These are phyloP conservation scores for Zingel zingel DNA, from an alignment of 2,113 vertebrate species.

Conservation along the genomic window DNA sequence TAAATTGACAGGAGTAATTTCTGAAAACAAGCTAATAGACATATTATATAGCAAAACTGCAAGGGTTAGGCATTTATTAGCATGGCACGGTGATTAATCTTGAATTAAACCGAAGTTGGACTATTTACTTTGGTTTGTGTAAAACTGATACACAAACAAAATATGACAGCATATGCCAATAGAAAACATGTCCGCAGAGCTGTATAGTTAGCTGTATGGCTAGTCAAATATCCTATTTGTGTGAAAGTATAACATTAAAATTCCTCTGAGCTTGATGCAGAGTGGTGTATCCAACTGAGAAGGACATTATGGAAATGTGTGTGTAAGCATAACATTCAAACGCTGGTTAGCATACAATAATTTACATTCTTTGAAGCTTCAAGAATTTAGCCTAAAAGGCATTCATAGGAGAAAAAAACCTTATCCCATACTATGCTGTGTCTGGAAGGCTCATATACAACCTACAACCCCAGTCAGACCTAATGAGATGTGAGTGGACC, in stretches of 20 bases:
- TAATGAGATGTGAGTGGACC: not conserved
- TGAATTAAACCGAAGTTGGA: not conserved
- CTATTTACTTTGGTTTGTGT: not conserved
- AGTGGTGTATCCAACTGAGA: slow-evolving; percentile 1
- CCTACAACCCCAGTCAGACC: not conserved
- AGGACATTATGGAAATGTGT: slow-evolving; percentile 41
- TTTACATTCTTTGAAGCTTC: slow-evolving; percentile 36
- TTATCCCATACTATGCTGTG: not conserved
- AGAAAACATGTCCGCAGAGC: not conserved
- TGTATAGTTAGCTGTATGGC: not conserved
- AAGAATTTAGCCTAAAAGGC: slow-evolving; percentile 2
- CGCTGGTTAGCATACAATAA: slow-evolving; percentile 13
- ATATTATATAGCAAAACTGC: not conserved
- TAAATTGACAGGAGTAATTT: not conserved
- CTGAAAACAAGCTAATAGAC: not conserved
- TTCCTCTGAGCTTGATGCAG: not conserved
- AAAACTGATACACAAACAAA: not conserved
- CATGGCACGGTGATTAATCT: not conserved
- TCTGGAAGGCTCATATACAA: not conserved
- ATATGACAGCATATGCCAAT: not conserved
- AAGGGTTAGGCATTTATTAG: not conserved
- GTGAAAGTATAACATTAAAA: not conserved
- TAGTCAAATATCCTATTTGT: not conserved
- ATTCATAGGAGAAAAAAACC: slow-evolving; percentile 1
- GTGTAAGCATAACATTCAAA: slow-evolving; percentile 24